Evolutionary conservation across 2,888 invertebrate species (phyloP).

Genomic region (Druceiella hillmani): DNA sequence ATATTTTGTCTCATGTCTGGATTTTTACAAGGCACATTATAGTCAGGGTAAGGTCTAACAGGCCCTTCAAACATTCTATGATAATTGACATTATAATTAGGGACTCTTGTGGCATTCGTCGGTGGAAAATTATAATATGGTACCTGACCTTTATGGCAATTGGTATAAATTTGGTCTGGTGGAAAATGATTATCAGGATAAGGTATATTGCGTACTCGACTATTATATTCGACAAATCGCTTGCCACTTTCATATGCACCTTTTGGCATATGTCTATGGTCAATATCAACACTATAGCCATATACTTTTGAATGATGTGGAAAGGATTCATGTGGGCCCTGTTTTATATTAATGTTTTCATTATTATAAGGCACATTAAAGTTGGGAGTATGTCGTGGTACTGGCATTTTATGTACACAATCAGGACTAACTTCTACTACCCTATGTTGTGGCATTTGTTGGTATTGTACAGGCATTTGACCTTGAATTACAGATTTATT

Average conservation of each 20-base stretch:
- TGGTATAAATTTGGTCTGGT: conserved; percentile 35
- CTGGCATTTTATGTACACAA: no score
- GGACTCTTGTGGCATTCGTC: conserved; percentile 33
- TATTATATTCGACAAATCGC: conserved; percentile 40
- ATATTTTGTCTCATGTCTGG: conserved; percentile 33
- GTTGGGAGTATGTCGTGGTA: no score
- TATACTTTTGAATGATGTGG: conserved; percentile 37
- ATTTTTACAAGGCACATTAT: conserved; percentile 32
- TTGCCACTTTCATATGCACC: conserved; percentile 34
- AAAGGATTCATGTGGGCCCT: conserved; percentile 32
- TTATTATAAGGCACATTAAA: conserved; percentile 35
- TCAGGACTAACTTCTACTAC: no score
- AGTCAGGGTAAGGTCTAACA: conserved; percentile 35
- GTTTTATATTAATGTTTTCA: conserved; percentile 37
- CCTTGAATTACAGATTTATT: conserved; percentile 36
- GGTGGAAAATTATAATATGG: conserved; percentile 35
- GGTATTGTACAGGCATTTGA: no score
- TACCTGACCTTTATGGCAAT: conserved; percentile 34
- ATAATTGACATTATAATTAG: conserved; percentile 31
- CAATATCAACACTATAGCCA: conserved; percentile 33
- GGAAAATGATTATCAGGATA: conserved; percentile 34
- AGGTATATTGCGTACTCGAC: conserved; percentile 33
- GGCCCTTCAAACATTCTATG: conserved; percentile 36
- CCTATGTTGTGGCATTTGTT: no score
- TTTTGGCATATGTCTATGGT: conserved; percentile 35